These are phyloP conservation scores for Struthio camelus DNA, from an alignment of 2,113 vertebrate genomes.

Conservation along the genomic window DNA sequence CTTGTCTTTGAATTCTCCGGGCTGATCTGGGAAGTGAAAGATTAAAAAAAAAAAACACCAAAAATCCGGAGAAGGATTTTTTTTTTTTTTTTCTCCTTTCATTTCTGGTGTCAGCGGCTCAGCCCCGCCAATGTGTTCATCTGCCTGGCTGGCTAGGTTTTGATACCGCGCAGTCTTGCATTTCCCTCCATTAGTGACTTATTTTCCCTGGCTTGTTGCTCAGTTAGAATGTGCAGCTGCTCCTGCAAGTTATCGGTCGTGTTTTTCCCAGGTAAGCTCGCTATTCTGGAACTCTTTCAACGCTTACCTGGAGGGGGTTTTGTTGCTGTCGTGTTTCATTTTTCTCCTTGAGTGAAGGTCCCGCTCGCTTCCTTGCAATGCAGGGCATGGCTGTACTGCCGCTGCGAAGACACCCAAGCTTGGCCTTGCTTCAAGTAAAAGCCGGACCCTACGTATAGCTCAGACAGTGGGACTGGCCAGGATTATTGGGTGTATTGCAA, in stretches of 20 bases:
- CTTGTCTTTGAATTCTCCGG: not conserved
- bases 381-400: not conserved
- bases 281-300: conserved; percentile 16
- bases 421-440: not conserved
- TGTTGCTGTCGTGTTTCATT: not conserved
- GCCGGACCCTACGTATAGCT: not conserved
- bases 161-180: not conserved
- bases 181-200: conserved; percentile 8
- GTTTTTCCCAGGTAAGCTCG: conserved; percentile 20
- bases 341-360: not conserved
- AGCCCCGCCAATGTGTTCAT: not conserved
- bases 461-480: not conserved
- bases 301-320: not conserved
- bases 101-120: not conserved
- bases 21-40: not conserved
- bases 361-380: not conserved
- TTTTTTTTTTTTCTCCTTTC: not conserved
- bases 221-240: not conserved
- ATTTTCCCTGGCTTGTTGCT: conserved; percentile 9
- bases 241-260: not conserved
- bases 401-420: not conserved
- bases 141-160: not conserved
- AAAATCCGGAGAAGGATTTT: not conserved
- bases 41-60: not conserved
- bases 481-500: not conserved